Evolutionary conservation across 2,797 vertebrate genomes (phyloP).

Genomic region (Distichodus sexfasciatus): DNA sequence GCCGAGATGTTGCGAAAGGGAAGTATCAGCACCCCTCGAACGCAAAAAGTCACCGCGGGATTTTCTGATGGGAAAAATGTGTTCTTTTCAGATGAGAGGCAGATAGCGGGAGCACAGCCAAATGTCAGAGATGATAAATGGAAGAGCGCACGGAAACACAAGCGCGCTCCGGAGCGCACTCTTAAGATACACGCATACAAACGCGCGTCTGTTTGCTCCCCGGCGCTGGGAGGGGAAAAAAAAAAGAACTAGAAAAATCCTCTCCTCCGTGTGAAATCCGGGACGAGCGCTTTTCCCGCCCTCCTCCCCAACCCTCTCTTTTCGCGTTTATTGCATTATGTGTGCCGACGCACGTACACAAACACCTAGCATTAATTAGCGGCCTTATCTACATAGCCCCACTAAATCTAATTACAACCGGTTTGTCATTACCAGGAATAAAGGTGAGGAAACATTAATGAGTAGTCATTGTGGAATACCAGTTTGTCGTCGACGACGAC

Average conservation of each 20-base stretch:
- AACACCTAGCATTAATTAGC: constrained; percentile 56
- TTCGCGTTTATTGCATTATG: constrained; percentile 35
- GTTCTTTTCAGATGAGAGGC: constrained; percentile 78
- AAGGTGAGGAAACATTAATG: constrained; percentile 53
- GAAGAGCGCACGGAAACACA: constrained; percentile 66
- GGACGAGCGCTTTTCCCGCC: too few species aligned
- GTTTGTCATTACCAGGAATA: constrained; percentile 56
- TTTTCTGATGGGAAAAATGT: constrained; percentile 82
- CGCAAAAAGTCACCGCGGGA: constrained; percentile 75
- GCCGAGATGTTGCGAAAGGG: constrained; percentile 70
- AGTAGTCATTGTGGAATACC: constrained; percentile 41
- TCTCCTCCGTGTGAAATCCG: background rate
- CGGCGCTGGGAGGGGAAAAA: too few species aligned
- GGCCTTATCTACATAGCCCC: constrained; percentile 51
- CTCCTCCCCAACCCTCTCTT: constrained; percentile 4
- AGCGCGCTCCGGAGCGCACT: constrained; percentile 33
- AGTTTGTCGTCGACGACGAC: constrained; percentile 38
- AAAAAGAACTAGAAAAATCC: too few species aligned
- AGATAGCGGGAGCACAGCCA: constrained; percentile 75
- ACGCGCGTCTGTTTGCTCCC: constrained; percentile 28
- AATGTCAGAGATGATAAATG: constrained; percentile 82
- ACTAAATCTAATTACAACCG: constrained; percentile 54
- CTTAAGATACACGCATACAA: constrained; percentile 34
- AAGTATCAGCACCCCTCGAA: constrained; percentile 65
- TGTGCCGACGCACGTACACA: constrained; percentile 52